A percentile compares a stretch with the other conserved stretches of the same genome.
These are phyloP conservation scores for Characodon lateralis DNA, from an alignment of 2,797 vertebrate genomes.

Conservation along the genomic window DNA sequence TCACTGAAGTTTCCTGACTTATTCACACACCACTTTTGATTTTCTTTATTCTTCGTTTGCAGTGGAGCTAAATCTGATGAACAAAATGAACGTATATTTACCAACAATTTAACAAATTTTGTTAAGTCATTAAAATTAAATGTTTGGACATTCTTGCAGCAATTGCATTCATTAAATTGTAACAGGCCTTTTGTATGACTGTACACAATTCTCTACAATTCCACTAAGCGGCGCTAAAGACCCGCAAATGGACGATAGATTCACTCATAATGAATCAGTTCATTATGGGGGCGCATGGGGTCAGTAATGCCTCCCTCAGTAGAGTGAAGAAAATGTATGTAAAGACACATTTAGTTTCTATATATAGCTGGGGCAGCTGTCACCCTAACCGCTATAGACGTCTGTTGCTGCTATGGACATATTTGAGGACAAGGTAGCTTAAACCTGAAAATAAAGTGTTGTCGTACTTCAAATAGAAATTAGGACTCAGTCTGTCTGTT, in stretches of 20 bases:
- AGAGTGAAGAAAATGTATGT: no score
- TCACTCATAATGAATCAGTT: background rate
- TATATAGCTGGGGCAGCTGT: background rate
- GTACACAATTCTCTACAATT: background rate
- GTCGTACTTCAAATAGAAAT: background rate
- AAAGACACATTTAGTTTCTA: background rate
- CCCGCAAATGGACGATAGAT: rapidly evolving
- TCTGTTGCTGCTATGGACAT: background rate
- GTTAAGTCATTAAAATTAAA: background rate
- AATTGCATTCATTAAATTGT: background rate
- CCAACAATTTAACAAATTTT: background rate
- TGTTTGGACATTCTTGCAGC: background rate
- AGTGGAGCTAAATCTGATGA: background rate
- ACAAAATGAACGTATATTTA: background rate
- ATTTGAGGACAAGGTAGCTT: background rate
- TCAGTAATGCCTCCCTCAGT: background rate
- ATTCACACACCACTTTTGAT: background rate
- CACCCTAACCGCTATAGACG: background rate
- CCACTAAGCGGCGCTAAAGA: slow-evolving; percentile 29
- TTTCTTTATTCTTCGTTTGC: background rate
- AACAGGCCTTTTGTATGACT: background rate
- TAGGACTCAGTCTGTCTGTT: background rate
- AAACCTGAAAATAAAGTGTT: background rate
- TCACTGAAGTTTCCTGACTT: background rate
- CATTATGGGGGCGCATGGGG: slow-evolving; percentile 3